Base-by-base conservation (phyloP, 1,140 invertebrate genomes). In the Micrasema longulum region DNA sequence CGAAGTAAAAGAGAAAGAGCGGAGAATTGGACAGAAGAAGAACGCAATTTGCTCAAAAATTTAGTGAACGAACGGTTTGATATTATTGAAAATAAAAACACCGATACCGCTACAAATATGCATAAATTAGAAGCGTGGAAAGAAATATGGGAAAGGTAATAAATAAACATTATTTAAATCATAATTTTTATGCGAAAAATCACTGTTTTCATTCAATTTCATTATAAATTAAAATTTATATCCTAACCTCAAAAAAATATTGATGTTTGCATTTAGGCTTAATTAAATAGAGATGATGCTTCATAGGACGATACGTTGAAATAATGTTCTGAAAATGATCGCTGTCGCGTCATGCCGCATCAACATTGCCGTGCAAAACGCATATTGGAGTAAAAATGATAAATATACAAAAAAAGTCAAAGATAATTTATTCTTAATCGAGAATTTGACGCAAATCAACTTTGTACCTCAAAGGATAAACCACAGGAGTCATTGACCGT, bases 41-140 rank as follows among this genome's bases (percentile, higher is more conserved):
- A 75, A 41, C 41, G 74, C n/a, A 45, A 35, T 41, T 45, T 75
- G 16, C 50, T 75, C 12, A 66, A 62, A 11, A 50, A 43, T 41
- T 43, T 75, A 22, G 70, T 75, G 14, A 67, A 57, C 12, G 74
- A 75, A 48, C 66, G 70, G 0, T 45, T 72, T 31, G 74, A 69
- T 50, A 62, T 72, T 6, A 69, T 75, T 22, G 74, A 75, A 41
- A 72, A 70, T 55, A 72, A 72, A 65, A 69, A 57, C 43, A 75
- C 70, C 7, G 70, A 75, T 41, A 70, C 70, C 7, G 52, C 70
- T 0, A 75, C 70, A n/a, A 75, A 75, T 57, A 72, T 72, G 74
- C 74, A 70, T 20, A 75, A 75, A 66, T 45, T 75, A 36, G 66
- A 75, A 41, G 74, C 70, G 5, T 75, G 74, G 74, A 72, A 72